These are phyloP conservation scores for Agonum fuliginosum DNA, from an alignment of 2,888 invertebrate species.

Conservation along the genomic window DNA sequence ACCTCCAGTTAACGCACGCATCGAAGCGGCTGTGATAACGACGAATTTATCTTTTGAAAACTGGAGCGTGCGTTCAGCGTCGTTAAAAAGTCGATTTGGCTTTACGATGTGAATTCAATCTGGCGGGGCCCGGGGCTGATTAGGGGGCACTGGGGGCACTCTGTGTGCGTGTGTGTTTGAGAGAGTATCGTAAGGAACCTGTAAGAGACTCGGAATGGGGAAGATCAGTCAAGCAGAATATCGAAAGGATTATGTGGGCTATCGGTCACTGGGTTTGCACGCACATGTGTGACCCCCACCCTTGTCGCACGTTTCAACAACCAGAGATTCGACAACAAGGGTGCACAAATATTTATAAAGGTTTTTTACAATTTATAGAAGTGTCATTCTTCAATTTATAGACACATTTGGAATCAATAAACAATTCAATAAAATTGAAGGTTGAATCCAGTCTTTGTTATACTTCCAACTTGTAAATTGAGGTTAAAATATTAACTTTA, in stretches of 20 bases:
- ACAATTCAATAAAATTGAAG: too few species aligned
- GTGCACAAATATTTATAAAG: too few species aligned
- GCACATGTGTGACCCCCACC: not conserved
- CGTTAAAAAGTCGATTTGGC: conserved; percentile 49
- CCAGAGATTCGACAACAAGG: not conserved
- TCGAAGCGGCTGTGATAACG: conserved; percentile 34
- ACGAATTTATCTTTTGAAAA: conserved; percentile 50
- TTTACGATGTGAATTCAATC: conserved; percentile 50
- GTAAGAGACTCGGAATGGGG: conserved; percentile 14
- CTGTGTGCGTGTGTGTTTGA: conserved; percentile 7
- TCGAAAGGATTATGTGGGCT: conserved; percentile 51
- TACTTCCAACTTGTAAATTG: too few species aligned
- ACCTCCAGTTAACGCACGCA: not conserved
- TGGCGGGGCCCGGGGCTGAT: conserved; percentile 18
- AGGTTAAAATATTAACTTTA: too few species aligned
- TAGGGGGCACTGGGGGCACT: not conserved
- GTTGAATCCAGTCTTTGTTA: too few species aligned
- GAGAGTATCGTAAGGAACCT: not conserved
- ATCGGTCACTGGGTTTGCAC: conserved; percentile 29
- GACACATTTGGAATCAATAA: too few species aligned
- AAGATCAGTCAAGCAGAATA: conserved; percentile 46
- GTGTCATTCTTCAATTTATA: too few species aligned
- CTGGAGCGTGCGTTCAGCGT: conserved; percentile 16
- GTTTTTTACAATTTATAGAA: too few species aligned
- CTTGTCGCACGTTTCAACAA: not conserved